These are phyloP conservation scores for Ariopsis seemanni DNA, from an alignment of 2,113 vertebrate genomes.

Conservation along the genomic window DNA sequence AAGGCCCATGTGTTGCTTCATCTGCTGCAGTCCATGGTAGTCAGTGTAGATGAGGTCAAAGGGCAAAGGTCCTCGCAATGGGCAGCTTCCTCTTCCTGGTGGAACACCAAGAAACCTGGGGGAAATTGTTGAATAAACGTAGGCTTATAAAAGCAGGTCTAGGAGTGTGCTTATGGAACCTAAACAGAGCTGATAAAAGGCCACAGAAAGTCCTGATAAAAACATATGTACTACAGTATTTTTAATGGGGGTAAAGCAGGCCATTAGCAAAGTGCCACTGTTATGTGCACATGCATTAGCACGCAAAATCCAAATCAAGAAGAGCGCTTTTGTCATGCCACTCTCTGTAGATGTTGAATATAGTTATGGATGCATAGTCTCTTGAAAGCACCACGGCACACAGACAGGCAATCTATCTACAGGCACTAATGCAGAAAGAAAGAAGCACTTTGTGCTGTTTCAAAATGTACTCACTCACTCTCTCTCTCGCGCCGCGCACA, in stretches of 20 bases:
- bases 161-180: not conserved
- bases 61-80: slow-evolving; percentile 84
- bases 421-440: slow-evolving; percentile 9
- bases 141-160: not conserved
- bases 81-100: slow-evolving; percentile 93
- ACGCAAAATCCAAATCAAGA: slow-evolving; percentile 15
- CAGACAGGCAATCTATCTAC: not conserved
- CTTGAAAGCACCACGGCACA: not conserved
- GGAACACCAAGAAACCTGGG: slow-evolving; percentile 89
- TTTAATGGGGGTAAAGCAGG: not conserved
- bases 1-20: slow-evolving; percentile 97
- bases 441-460: slow-evolving; percentile 6
- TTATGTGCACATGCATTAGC: not conserved
- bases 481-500: not conserved
- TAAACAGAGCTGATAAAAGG: not conserved
- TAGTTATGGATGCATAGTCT: not conserved
- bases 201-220: not conserved
- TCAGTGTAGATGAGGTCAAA: slow-evolving; percentile 98
- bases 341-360: slow-evolving; percentile 19
- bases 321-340: slow-evolving; percentile 3
- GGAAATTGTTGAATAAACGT: not conserved
- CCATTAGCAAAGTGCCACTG: slow-evolving; percentile 7
- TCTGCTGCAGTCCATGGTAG: slow-evolving; percentile 95
- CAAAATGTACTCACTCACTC: not conserved
- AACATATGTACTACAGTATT: not conserved